Evolutionary conservation across 2,797 vertebrate species (phyloP).

Genomic region (Columba guinea): DNA sequence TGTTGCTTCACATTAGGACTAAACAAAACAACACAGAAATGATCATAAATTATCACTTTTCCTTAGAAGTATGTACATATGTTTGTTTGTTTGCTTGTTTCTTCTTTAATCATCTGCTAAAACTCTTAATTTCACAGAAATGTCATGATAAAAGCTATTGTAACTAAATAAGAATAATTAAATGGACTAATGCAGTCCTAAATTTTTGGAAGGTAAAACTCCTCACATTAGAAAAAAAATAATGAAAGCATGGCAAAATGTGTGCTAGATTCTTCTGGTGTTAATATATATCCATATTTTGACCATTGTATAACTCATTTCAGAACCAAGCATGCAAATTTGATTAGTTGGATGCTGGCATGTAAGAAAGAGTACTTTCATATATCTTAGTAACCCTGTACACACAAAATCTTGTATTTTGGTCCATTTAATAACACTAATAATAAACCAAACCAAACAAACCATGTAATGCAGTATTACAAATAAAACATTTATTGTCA

Average conservation of each 20-base stretch:
- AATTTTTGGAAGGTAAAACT: neutral
- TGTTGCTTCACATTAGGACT: neutral
- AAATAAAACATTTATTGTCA: neutral
- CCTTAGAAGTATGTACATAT: neutral
- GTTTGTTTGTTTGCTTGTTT: neutral
- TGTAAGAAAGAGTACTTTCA: neutral
- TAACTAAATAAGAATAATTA: neutral
- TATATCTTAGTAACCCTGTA: neutral
- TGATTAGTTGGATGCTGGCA: neutral
- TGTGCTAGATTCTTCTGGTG: neutral
- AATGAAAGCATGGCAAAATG: neutral
- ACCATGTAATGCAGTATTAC: neutral
- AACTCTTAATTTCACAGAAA: neutral
- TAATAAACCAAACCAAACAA: neutral
- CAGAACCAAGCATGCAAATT: neutral
- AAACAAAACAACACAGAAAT: neutral
- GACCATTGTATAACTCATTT: neutral
- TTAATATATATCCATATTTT: neutral
- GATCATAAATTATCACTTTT: neutral
- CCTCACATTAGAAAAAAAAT: neutral
- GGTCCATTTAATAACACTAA: neutral
- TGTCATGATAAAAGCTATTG: neutral
- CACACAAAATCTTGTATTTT: neutral
- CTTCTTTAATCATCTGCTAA: neutral
- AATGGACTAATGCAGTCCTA: neutral